Conservation (phyloP, 2,888 invertebrate species). For the Gisinianus flammeolus region DNA sequence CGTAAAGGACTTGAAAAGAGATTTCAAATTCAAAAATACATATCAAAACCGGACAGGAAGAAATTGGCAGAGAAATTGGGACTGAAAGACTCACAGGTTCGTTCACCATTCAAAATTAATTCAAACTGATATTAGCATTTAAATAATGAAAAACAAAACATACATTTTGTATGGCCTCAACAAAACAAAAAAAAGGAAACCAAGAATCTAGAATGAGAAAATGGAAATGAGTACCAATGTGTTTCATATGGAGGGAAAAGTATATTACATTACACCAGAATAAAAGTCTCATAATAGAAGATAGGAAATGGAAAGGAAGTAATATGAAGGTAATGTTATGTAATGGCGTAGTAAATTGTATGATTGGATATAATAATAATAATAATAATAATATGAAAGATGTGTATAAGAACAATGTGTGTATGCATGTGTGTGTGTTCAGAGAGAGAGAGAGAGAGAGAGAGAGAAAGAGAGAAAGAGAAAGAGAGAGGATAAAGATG, state of each 20-base stretch:
- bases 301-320: not conserved
- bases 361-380: not conserved
- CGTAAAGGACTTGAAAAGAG: constrained; percentile 93
- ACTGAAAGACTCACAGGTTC: constrained; percentile 95
- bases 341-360: not conserved
- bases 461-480: not conserved
- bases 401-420: not conserved
- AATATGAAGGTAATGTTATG: not conserved
- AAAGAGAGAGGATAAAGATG: not conserved
- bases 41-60: constrained; percentile 97
- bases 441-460: not conserved
- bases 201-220: too few relatives aligned
- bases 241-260: not conserved
- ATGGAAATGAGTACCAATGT: too few relatives aligned
- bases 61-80: constrained; percentile 95
- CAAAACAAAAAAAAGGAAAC: too few relatives aligned
- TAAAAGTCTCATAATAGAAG: not conserved
- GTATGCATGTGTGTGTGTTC: not conserved
- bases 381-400: not conserved
- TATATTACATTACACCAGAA: too few relatives aligned
- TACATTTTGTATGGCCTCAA: too few relatives aligned
- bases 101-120: too few relatives aligned
- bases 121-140: too few relatives aligned
- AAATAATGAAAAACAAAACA: too few relatives aligned
- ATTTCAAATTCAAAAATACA: constrained; percentile 97